Evolutionary conservation across 2,113 vertebrate species (phyloP), one percentile per base, ranked within the genome.

Genomic region (Ictalurus furcatus): DNA sequence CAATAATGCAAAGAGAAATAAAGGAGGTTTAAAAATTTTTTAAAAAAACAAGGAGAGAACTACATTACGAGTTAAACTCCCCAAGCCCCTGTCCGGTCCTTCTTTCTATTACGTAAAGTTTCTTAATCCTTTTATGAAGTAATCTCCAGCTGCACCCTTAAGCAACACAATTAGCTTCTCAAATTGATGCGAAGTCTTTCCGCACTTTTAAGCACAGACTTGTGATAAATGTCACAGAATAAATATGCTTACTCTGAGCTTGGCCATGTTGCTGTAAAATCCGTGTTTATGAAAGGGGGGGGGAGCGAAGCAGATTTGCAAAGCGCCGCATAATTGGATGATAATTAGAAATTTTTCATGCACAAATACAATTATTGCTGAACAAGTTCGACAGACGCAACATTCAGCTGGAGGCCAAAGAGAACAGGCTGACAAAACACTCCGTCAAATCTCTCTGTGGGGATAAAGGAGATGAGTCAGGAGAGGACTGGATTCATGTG

Each of bases 281-380:
- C 21, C 17, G 16, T 58, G 34, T 34, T 79, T 3, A 52, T 28
- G 52, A 44, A 30, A n/a, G 73, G 73, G 25, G 23, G 30, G 74
- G 23, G 56, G n/a, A 67, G 40, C 84, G 44, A 65, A 85, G n/a
- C 71, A 56, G 40, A 44, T 79, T 86, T 48, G n/a, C 67, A 40
- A 89, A 86, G 63, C 90, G 84, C 48, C 52, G 80, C 83, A 81
- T 88, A 90, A 89, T 87, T 89, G 74, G 54, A 90, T 87, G 83
- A 73, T 87, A 74, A 90, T 91, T 82, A 89, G 58, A 87, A 86
- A 78, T 88, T 40, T 87, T 84, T 79, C 87, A 82, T 81, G 73
- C 76, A 89, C 88, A 89, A 87, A 88, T 85, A 91, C 78, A 90
- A 89, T 89, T 86, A 90, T 23, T 89, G 89, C 88, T 91, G 89